A percentile compares a stretch with the other conserved stretches of the same genome.
These are phyloP conservation scores for Mesocentrotus franciscanus DNA, from an alignment of 53 echinoderm and acorn worm species.

Conservation along the genomic window DNA sequence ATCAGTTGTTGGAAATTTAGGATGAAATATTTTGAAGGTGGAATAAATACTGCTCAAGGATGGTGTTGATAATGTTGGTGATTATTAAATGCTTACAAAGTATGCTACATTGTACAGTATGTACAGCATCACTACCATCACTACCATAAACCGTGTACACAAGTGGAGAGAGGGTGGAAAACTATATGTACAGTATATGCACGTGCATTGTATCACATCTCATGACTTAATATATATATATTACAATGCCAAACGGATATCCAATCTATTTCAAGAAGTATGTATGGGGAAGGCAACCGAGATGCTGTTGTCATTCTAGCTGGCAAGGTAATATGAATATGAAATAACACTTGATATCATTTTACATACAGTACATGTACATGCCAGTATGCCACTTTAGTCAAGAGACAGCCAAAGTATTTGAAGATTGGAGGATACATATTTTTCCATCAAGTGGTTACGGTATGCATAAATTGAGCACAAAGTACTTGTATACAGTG, in stretches of 20 bases:
- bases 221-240: background rate
- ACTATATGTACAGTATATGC: background rate
- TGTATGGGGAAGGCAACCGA: constrained; percentile 73
- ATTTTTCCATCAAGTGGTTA: too few species aligned
- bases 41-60: background rate
- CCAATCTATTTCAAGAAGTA: constrained; percentile 71
- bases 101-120: background rate
- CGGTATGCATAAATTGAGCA: too few species aligned
- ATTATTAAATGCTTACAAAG: background rate
- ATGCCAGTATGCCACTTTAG: too few species aligned
- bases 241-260: constrained; percentile 54
- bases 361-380: background rate
- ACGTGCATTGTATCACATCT: background rate
- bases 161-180: background rate
- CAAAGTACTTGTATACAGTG: too few species aligned
- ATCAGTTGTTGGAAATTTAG: background rate
- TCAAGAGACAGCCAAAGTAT: too few species aligned
- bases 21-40: background rate
- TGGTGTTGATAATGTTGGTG: background rate
- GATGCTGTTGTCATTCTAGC: background rate
- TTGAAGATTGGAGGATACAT: too few species aligned
- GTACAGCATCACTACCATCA: background rate
- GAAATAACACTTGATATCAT: background rate
- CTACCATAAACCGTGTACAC: background rate
- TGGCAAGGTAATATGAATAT: background rate